A percentile compares a stretch with the other conserved stretches of the same genome.
Conservation (phyloP, 2,888 invertebrate species). For the Tinea trinotella region DNA sequence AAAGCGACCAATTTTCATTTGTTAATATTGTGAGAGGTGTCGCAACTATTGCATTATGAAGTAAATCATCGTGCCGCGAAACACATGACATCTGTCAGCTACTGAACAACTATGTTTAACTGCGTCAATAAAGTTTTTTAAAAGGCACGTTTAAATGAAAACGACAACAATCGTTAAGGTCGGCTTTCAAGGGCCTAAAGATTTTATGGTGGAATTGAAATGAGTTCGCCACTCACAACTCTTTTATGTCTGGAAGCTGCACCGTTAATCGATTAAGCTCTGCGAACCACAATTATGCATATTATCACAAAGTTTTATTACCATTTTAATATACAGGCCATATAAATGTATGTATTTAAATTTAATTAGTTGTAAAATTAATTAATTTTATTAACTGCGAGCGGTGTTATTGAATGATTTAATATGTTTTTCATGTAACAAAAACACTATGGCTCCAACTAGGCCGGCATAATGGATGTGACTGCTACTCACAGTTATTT, state of each 20-base stretch:
- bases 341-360: background rate
- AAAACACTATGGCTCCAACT: background rate
- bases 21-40: background rate
- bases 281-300: background rate
- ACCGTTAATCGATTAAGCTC: conserved; percentile 16
- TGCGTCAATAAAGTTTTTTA: conserved; percentile 4
- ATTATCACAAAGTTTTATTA: conserved; percentile 1
- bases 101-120: conserved; percentile 6
- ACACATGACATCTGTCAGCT: conserved; percentile 10
- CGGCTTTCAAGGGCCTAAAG: background rate
- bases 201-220: background rate
- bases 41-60: background rate
- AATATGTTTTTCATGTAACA: background rate
- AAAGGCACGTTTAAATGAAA: conserved; percentile 13
- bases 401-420: background rate
- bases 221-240: background rate
- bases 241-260: conserved; percentile 9
- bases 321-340: background rate
- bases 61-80: background rate
- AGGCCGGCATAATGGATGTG: no score
- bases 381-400: background rate
- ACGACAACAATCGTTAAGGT: conserved; percentile 10
- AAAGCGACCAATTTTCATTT: background rate
- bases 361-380: conserved; percentile 3
- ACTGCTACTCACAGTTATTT: no score